Evolutionary conservation across 2,113 vertebrate species (phyloP).

Genomic region (Dasypus novemcinctus): DNA sequence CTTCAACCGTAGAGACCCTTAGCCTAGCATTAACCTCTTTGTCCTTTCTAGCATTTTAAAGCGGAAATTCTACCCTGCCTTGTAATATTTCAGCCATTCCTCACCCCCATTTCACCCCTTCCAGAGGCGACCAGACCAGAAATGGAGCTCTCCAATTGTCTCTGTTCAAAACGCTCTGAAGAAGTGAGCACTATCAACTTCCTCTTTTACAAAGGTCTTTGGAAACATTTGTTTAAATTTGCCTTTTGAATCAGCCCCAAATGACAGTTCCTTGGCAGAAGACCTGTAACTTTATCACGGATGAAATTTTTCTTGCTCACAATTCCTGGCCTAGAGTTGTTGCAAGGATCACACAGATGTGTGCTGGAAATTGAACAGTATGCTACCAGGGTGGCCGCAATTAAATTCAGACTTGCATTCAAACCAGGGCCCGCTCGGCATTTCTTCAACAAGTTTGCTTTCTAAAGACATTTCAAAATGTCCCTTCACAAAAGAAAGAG

Average conservation of each 20-base stretch:
- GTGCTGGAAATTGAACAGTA: constrained; percentile 78
- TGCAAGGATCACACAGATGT: constrained; percentile 74
- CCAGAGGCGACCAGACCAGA: not conserved
- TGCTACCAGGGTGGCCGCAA: constrained; percentile 73
- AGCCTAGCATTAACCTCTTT: not conserved
- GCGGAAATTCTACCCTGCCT: not conserved
- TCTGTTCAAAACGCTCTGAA: constrained; percentile 30
- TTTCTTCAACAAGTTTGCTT: constrained; percentile 79
- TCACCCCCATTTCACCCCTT: not conserved
- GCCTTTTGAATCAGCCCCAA: constrained; percentile 75
- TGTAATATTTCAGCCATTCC: not conserved
- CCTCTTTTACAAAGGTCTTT: constrained; percentile 60
- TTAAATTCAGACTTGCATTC: constrained; percentile 79
- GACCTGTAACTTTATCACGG: constrained; percentile 59
- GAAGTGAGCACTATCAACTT: constrained; percentile 70
- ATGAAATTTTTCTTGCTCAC: constrained; percentile 64
- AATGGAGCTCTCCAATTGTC: constrained; percentile 2
- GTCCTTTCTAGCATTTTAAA: not conserved
- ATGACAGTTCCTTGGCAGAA: constrained; percentile 65
- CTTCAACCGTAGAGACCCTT: not conserved
- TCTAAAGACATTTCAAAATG: constrained; percentile 78
- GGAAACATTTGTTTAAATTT: constrained; percentile 69
- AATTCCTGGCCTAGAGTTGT: constrained; percentile 35
- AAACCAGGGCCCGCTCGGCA: constrained; percentile 74
- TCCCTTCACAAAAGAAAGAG: constrained; percentile 59